Conservation (phyloP, 2,888 invertebrate genomes). For the Plemyria rubiginata region DNA sequence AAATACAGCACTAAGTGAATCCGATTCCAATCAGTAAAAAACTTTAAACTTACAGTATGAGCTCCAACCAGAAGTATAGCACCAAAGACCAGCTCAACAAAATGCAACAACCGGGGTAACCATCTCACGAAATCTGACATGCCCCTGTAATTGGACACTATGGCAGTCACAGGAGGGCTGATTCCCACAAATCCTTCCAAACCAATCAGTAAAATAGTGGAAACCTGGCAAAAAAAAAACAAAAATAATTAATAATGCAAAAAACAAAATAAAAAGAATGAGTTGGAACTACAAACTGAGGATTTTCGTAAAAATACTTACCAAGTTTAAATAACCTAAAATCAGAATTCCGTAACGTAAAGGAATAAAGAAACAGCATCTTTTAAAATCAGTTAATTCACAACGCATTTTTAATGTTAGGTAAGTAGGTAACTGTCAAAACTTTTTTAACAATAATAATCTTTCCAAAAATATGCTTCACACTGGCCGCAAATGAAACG, state of each 20-base stretch:
- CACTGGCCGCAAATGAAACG: neutral
- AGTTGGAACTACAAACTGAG: too few species aligned
- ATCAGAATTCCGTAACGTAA: slow-evolving; percentile 57
- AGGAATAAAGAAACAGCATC: slow-evolving; percentile 60
- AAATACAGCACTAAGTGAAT: too few species aligned
- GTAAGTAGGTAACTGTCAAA: too few species aligned
- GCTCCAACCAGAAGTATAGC: slow-evolving; percentile 52
- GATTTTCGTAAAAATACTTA: slow-evolving; percentile 30
- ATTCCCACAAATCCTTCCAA: slow-evolving; percentile 6
- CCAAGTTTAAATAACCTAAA: slow-evolving; percentile 55
- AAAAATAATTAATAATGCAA: too few species aligned
- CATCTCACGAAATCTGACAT: slow-evolving; percentile 38
- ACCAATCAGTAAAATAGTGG: neutral
- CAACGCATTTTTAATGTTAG: slow-evolving; percentile 53
- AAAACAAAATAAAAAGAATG: too few species aligned
- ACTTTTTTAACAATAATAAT: neutral
- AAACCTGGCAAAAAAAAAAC: neutral
- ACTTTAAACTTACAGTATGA: slow-evolving; percentile 48
- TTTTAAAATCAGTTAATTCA: slow-evolving; percentile 56
- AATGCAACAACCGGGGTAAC: slow-evolving; percentile 41
- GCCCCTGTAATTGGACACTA: slow-evolving; percentile 38
- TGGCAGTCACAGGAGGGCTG: slow-evolving; percentile 8
- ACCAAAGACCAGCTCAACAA: slow-evolving; percentile 45
- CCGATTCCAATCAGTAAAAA: neutral
- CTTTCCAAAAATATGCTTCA: neutral